Conservation (phyloP, 2,888 invertebrate genomes). For the Harmothoe impar region DNA sequence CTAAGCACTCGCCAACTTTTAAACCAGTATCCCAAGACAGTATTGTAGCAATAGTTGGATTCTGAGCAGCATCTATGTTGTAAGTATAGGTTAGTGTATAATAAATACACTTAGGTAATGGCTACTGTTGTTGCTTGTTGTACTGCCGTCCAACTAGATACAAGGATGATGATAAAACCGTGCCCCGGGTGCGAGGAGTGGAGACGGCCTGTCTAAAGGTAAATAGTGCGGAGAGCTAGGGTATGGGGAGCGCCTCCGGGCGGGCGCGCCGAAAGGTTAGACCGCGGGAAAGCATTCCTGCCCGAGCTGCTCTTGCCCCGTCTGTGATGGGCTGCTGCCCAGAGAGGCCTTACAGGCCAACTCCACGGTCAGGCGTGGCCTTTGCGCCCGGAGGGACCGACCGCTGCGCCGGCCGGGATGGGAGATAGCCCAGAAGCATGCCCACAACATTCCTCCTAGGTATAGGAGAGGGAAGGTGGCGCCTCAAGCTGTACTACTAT, state of each 20-base stretch:
- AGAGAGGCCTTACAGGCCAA: neutral
- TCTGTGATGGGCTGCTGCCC: constrained; percentile 32
- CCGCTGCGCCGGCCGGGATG: neutral
- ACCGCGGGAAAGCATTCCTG: constrained; percentile 31
- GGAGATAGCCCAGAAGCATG: neutral
- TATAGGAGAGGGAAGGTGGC: neutral
- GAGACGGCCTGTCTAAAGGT: constrained; percentile 31
- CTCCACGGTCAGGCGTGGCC: constrained; percentile 15
- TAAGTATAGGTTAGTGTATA: no score
- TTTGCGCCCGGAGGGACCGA: constrained; percentile 23
- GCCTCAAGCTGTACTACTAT: neutral
- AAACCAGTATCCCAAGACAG: no score
- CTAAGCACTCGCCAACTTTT: no score
- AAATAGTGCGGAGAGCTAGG: constrained; percentile 14
- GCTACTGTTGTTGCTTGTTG: no score
- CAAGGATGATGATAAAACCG: neutral
- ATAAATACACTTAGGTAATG: no score
- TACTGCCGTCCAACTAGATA: neutral
- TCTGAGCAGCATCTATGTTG: no score
- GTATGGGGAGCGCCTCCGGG: constrained; percentile 23
- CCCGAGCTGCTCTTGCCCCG: neutral
- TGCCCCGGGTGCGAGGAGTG: neutral
- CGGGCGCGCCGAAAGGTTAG: constrained; percentile 26
- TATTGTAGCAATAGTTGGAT: no score
- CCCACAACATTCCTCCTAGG: constrained; percentile 18